A percentile compares a stretch with the other conserved stretches of the same genome.
Conservation (phyloP, 2,888 invertebrate genomes). For the Pristionchus maxplancki region DNA sequence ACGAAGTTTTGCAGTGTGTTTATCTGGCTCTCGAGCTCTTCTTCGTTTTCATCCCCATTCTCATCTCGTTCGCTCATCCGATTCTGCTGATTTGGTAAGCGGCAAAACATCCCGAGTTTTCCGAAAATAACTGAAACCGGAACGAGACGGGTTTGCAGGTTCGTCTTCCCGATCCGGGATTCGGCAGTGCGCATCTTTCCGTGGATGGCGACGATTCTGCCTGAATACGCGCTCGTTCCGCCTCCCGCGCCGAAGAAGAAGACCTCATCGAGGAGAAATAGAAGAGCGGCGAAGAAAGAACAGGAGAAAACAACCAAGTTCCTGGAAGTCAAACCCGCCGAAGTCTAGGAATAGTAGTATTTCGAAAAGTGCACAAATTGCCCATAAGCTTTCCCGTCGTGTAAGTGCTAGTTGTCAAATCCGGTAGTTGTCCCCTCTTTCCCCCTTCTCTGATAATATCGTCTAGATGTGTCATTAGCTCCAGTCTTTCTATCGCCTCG, state of each 20-base stretch:
- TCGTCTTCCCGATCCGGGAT: slow-evolving; percentile 62
- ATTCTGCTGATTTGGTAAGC: slow-evolving; percentile 62
- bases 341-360: not conserved
- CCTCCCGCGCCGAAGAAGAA: slow-evolving; percentile 52
- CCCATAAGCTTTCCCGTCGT: no score
- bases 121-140: not conserved
- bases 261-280: not conserved
- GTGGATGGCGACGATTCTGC: slow-evolving; percentile 57
- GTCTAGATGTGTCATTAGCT: slow-evolving; percentile 15
- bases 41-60: slow-evolving; percentile 60
- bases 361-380: not conserved
- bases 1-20: not conserved
- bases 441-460: not conserved
- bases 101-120: not conserved
- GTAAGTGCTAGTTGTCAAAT: slow-evolving; percentile 31
- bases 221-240: slow-evolving; percentile 65
- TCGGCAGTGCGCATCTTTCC: slow-evolving; percentile 63
- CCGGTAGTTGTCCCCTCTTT: not conserved
- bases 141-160: slow-evolving; percentile 54
- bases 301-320: slow-evolving; percentile 25
- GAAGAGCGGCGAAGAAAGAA: slow-evolving; percentile 11
- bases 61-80: slow-evolving; percentile 63
- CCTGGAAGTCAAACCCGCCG: slow-evolving; percentile 3
- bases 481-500: slow-evolving; percentile 23
- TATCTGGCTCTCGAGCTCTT: slow-evolving; percentile 54